Percentiles rank a stretch among this genome's conserved stretches.
Evolutionary conservation across 2,797 vertebrate genomes (phyloP).

Genomic region (Manis javanica): DNA sequence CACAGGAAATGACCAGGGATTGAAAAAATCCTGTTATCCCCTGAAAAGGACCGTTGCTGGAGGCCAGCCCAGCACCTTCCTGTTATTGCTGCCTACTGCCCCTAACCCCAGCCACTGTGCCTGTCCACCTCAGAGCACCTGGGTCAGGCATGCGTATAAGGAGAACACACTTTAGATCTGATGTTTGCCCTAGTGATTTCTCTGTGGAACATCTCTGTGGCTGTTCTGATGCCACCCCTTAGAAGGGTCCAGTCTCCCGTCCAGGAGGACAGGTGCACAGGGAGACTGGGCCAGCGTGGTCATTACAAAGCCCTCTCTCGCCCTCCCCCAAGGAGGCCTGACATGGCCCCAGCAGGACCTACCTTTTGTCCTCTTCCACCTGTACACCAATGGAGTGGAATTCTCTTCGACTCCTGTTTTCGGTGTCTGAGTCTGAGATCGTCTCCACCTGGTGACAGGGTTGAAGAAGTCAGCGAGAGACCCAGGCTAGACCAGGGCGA

Average conservation of each 20-base stretch:
- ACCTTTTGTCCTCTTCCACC: constrained; percentile 99
- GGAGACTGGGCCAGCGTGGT: background rate
- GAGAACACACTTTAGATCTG: background rate
- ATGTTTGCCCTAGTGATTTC: background rate
- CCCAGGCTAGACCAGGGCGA: background rate
- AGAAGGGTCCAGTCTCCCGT: background rate
- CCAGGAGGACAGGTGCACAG: background rate
- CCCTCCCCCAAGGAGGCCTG: background rate
- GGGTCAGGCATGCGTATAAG: background rate
- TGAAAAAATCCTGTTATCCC: constrained; percentile 39
- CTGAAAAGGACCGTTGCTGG: background rate
- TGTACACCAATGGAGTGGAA: constrained; percentile 99
- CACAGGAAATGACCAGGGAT: constrained; percentile 36
- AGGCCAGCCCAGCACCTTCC: background rate
- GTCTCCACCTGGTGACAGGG: constrained; percentile 89
- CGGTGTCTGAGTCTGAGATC: constrained; percentile 95
- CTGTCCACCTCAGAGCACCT: background rate
- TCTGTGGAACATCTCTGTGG: background rate
- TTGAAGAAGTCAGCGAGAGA: constrained; percentile 63
- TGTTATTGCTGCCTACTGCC: background rate
- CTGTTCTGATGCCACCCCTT: background rate
- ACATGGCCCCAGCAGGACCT: background rate
- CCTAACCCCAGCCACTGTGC: background rate
- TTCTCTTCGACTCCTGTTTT: constrained; percentile 95
- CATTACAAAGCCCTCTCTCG: background rate